Conservation (phyloP, 2,113 vertebrate species). For the Alligator mississippiensis region DNA sequence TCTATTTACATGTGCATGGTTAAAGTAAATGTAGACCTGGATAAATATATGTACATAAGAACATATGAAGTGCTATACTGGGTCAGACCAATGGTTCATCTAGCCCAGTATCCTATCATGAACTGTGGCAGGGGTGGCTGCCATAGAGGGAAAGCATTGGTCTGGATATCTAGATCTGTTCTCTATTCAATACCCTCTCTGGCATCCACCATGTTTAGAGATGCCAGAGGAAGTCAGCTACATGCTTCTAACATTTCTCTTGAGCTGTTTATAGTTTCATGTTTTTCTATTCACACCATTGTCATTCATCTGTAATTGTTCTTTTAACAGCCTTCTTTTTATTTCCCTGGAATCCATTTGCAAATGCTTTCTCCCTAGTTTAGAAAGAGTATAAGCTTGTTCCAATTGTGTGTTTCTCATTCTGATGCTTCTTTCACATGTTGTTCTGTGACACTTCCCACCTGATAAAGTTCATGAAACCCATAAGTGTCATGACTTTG, state of each 20-base stretch:
- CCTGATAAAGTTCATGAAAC: constrained; percentile 76
- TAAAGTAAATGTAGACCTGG: no score
- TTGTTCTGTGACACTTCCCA: constrained; percentile 62
- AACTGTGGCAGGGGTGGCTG: no score
- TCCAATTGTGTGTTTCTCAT: neutral
- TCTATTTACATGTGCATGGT: no score
- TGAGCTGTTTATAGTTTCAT: neutral
- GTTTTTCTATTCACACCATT: neutral
- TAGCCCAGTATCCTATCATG: no score
- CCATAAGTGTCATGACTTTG: constrained; percentile 81
- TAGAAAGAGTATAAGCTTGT: neutral
- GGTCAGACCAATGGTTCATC: no score
- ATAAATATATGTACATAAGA: no score
- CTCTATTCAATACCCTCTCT: no score
- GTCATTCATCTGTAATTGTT: neutral
- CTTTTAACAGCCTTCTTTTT: neutral
- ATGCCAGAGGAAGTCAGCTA: neutral
- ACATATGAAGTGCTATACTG: no score
- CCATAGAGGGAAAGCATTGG: no score
- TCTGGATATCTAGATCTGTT: no score
- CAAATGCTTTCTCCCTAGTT: neutral
- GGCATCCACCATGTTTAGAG: neutral
- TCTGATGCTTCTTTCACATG: constrained; percentile 38
- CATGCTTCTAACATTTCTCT: neutral
- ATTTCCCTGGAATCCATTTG: neutral